A percentile compares a stretch with the other conserved stretches of the same genome.
These are phyloP conservation scores for Phaonia tiefii DNA, from an alignment of 2,888 invertebrate genomes.

Conservation along the genomic window DNA sequence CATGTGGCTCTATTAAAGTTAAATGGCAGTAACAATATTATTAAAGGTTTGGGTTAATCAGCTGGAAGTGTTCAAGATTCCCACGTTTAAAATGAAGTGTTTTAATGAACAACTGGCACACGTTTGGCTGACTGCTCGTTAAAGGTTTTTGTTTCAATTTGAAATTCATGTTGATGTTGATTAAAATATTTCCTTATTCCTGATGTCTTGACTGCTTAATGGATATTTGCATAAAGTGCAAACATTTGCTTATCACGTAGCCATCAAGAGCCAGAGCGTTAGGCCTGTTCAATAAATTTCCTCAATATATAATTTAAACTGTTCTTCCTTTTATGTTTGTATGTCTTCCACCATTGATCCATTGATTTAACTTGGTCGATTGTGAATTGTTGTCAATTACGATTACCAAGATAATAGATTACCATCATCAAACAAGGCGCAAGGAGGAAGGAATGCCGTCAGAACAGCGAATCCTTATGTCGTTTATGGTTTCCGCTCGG, in stretches of 20 bases:
- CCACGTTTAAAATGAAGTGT: too few species aligned
- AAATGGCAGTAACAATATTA: not conserved
- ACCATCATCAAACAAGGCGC: conserved; percentile 3
- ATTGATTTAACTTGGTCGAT: conserved; percentile 44
- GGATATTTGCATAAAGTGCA: conserved; percentile 17
- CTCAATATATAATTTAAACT: too few species aligned
- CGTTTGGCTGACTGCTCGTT: not conserved
- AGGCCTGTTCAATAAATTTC: too few species aligned
- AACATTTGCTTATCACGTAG: not conserved
- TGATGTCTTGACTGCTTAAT: not conserved
- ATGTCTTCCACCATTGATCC: not conserved
- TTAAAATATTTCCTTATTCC: not conserved
- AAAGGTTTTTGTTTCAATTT: conserved; percentile 11
- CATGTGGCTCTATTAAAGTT: not conserved
- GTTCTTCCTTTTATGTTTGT: too few species aligned
- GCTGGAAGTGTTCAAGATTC: not conserved
- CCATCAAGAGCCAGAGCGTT: not conserved
- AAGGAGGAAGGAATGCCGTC: not conserved
- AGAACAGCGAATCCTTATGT: conserved; percentile 1
- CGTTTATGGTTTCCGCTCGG: not conserved
- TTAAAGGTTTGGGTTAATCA: not conserved
- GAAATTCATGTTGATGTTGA: not conserved
- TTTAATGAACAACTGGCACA: not conserved
- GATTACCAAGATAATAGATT: conserved; percentile 42
- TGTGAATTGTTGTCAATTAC: conserved; percentile 60